Conservation (phyloP, 2,113 vertebrate genomes). For the Dasypus novemcinctus region DNA sequence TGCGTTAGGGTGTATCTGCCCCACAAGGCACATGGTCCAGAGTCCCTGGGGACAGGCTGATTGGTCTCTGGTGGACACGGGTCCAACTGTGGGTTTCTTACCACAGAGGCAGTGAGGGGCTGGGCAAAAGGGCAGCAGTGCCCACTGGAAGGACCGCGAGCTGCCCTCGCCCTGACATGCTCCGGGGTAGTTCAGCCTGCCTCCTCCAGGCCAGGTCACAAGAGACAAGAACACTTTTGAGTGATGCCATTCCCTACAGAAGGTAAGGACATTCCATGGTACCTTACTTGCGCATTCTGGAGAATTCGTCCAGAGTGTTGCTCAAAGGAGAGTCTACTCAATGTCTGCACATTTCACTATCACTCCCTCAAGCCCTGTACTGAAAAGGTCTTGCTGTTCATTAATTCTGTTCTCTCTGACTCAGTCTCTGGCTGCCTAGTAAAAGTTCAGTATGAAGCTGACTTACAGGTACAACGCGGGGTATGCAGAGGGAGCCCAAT, state of each 20-base stretch:
- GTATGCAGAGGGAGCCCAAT: background rate
- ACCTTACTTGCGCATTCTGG: background rate
- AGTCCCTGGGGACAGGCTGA: background rate
- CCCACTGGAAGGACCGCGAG: fast-evolving
- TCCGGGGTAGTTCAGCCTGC: background rate
- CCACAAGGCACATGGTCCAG: fast-evolving
- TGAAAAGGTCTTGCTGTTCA: background rate
- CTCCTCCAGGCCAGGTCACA: background rate
- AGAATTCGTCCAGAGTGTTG: background rate
- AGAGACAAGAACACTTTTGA: background rate
- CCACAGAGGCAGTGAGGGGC: background rate
- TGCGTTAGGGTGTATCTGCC: background rate
- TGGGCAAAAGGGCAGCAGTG: background rate
- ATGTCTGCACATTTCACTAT: background rate
- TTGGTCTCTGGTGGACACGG: background rate
- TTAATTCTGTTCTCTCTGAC: background rate
- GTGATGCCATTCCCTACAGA: no score
- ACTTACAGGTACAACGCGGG: background rate
- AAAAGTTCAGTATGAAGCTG: background rate
- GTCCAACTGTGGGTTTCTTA: background rate
- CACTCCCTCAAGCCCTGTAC: background rate
- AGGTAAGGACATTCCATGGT: fast-evolving
- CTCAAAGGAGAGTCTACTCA: background rate
- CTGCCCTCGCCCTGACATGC: background rate
- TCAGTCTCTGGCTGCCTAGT: background rate